Conservation (phyloP, 2,888 invertebrate genomes). For the Tolmerus cingulatus region DNA sequence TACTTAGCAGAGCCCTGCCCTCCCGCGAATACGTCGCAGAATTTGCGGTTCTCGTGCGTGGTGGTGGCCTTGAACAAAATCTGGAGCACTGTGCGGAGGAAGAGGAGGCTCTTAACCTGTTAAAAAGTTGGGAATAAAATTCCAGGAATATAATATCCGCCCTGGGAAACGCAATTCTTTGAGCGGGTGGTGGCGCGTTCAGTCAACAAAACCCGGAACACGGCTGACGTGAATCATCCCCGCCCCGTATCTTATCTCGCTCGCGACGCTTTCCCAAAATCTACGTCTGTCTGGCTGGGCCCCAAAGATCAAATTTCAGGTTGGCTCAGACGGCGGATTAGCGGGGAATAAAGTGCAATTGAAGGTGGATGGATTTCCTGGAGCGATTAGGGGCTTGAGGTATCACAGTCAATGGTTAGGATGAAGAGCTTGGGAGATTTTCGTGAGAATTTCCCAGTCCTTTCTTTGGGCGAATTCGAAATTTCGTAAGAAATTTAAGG, state of each 20-base stretch:
- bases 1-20: not conserved
- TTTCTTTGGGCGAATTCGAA: not conserved
- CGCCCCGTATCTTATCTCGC: not conserved
- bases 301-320: not conserved
- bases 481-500: not conserved
- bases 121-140: not conserved
- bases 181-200: not conserved
- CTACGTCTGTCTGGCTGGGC: not conserved
- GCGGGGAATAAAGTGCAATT: not conserved
- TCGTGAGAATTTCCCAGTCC: not conserved
- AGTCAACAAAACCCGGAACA: not conserved
- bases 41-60: not conserved
- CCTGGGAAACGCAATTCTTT: not conserved
- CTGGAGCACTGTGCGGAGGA: conserved; percentile 24
- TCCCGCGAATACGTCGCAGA: not conserved
- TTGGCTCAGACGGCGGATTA: not conserved
- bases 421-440: not conserved
- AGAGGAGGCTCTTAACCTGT: conserved; percentile 44
- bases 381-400: not conserved
- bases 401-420: not conserved
- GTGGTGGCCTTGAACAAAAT: conserved; percentile 46
- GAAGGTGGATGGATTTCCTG: not conserved
- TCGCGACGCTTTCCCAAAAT: not conserved
- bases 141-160: not conserved
- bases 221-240: not conserved